Percentiles rank a stretch among this genome's conserved stretches.
Evolutionary conservation across 2,888 invertebrate genomes (phyloP).

Genomic region (Trachelus troglodyta): DNA sequence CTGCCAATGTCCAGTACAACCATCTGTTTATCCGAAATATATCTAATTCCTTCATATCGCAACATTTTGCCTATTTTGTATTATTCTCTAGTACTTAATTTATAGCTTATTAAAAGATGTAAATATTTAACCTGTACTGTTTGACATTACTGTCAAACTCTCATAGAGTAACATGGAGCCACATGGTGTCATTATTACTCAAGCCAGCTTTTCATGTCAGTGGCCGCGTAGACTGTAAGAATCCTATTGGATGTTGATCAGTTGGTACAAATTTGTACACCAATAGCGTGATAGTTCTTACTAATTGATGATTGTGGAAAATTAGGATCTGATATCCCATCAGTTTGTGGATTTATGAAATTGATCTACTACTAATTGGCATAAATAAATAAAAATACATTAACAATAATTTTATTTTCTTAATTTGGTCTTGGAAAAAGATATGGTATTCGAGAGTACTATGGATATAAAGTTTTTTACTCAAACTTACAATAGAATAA

Average conservation of each 20-base stretch:
- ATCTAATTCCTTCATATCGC: constrained; percentile 82
- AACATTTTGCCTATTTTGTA: constrained; percentile 72
- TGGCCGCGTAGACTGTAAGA: not conserved
- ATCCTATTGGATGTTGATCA: not conserved
- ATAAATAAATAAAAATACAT: not conserved
- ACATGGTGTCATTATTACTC: too few relatives aligned
- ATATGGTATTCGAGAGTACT: not conserved
- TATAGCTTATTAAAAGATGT: not conserved
- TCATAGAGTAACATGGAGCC: too few relatives aligned
- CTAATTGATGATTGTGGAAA: not conserved
- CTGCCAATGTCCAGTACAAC: constrained; percentile 91
- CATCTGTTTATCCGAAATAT: constrained; percentile 87
- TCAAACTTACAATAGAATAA: constrained; percentile 32
- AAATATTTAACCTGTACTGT: not conserved
- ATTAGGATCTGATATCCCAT: not conserved
- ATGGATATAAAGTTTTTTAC: constrained; percentile 16
- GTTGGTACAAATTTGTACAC: not conserved
- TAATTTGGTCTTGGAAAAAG: not conserved
- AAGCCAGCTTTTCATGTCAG: not conserved
- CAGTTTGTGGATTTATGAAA: not conserved
- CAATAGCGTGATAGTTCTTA: not conserved
- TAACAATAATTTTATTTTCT: not conserved
- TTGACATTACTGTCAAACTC: not conserved
- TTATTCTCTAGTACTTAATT: not conserved
- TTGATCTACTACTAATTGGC: not conserved